A percentile compares a stretch with the other conserved stretches of the same genome.
Evolutionary conservation across 2,113 vertebrate genomes (phyloP).

Genomic region (Merops nubicus): DNA sequence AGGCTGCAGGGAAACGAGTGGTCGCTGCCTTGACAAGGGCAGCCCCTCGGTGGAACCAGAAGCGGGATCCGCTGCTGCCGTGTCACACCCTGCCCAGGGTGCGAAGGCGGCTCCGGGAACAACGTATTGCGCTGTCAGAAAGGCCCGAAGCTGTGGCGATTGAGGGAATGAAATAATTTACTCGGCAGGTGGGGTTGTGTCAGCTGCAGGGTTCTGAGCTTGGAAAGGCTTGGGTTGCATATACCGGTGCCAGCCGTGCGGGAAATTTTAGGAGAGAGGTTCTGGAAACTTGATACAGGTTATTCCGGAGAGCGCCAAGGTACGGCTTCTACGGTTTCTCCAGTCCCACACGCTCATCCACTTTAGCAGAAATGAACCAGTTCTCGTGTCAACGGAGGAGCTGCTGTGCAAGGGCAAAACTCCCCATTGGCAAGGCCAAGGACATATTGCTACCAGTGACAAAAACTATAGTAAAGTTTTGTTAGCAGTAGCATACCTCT

Average conservation of each 20-base stretch:
- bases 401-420: neutral
- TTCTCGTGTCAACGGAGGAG: rapidly evolving
- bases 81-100: neutral
- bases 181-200: neutral
- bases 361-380: neutral
- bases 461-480: neutral
- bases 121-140: neutral
- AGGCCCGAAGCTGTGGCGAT: rapidly evolving
- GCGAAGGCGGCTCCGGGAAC: neutral
- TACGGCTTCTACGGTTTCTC: neutral
- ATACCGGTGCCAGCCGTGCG: neutral
- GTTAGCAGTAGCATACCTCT: neutral
- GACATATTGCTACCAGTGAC: neutral
- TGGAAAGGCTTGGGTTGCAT: neutral
- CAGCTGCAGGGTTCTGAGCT: neutral
- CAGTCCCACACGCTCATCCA: rapidly evolving
- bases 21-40: rapidly evolving
- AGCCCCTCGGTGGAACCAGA: rapidly evolving
- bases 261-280: neutral
- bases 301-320: neutral
- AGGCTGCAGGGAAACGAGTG: neutral
- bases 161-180: neutral
- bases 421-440: neutral
- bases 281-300: neutral
- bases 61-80: neutral